Evolutionary conservation across 1,140 invertebrate species (phyloP), one percentile per base, ranked within the genome.

Genomic region (Probaryconus sp.): DNA sequence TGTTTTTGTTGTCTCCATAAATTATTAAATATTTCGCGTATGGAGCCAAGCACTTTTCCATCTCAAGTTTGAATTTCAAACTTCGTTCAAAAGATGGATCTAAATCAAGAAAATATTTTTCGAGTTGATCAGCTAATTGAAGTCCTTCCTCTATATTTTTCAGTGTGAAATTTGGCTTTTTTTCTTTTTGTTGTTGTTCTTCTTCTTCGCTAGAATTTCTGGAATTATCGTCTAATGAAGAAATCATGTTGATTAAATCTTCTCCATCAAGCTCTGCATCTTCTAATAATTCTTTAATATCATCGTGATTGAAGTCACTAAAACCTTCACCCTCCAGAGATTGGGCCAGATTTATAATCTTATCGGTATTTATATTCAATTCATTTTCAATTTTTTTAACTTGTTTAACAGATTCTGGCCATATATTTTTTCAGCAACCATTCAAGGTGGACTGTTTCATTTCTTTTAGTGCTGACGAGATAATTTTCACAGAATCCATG

Each of bases 251-350:
- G 21, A 58, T 37, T 24, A 60, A 26, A 13, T 60, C 56, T 18
- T 55, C 37, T 37, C 33, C 56, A 13, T 10, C 38, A 3, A 48
- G 14, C 13, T 30, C 56, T 30, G 17, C 11, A 3, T 48, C 33
- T 47, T 48, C 33, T 1, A 63, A 18, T 24, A 63, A 26, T 17
- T 42, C 58, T 9, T 4, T 1, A 40, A 76, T 61, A 61, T 76
- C 74, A 5, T 38, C 50, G 10, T 10, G 28, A 58, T 26, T 7
- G n/a, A 65, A 56, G 48, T 77, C 65, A 11, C 72, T 21, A 28
- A 80, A 80, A 55, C 61, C 73, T 73, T 80, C 76, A 28, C 73
- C 51, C 5, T 55, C 38, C 31, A 75, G 37, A 43, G 20, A 24
- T 30, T 63, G 28, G 14, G 68, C 64, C 58, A 76, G 3, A 16